A percentile compares a stretch with the other conserved stretches of the same genome.
phyloP scores from a whole-genome alignment of 2,888 invertebrate species.

The Fabriciana adippe region DNA sequence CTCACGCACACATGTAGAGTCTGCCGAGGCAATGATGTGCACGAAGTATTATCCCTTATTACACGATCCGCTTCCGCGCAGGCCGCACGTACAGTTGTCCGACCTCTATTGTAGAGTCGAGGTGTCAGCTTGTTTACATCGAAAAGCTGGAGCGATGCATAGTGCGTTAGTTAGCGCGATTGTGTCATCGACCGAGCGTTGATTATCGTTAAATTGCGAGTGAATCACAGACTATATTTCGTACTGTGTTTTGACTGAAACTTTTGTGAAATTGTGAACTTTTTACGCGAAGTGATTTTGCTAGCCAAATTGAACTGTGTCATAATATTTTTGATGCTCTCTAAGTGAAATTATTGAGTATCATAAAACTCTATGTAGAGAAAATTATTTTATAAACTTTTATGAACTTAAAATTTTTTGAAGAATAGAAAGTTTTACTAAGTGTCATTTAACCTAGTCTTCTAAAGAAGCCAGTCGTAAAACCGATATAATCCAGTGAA shows the following conservation, averaged over 20 bases:
- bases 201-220: constrained; percentile 69
- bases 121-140: constrained; percentile 78
- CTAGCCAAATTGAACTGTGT: constrained; percentile 64
- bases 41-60: constrained; percentile 80
- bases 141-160: constrained; percentile 66
- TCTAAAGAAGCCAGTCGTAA: background rate
- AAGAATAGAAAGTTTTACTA: constrained; percentile 16
- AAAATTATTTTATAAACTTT: constrained; percentile 46
- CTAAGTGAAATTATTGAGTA: constrained; percentile 54
- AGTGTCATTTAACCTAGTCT: constrained; percentile 6
- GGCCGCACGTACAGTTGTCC: constrained; percentile 71
- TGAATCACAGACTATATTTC: constrained; percentile 71
- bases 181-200: constrained; percentile 76
- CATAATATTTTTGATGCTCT: constrained; percentile 40
- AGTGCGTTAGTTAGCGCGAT: constrained; percentile 73
- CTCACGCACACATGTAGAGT: constrained; percentile 63
- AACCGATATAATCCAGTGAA: constrained; percentile 19
- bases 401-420: constrained; percentile 41
- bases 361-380: constrained; percentile 58
- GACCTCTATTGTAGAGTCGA: constrained; percentile 70
- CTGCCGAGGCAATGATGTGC: constrained; percentile 79
- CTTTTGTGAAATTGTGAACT: constrained; percentile 73
- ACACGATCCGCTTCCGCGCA: constrained; percentile 75
- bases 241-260: constrained; percentile 60
- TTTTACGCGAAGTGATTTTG: constrained; percentile 58